phyloP scores from a whole-genome alignment of 37 sponge, comb jelly and placozoan genomes.

The Crambe crambe region DNA sequence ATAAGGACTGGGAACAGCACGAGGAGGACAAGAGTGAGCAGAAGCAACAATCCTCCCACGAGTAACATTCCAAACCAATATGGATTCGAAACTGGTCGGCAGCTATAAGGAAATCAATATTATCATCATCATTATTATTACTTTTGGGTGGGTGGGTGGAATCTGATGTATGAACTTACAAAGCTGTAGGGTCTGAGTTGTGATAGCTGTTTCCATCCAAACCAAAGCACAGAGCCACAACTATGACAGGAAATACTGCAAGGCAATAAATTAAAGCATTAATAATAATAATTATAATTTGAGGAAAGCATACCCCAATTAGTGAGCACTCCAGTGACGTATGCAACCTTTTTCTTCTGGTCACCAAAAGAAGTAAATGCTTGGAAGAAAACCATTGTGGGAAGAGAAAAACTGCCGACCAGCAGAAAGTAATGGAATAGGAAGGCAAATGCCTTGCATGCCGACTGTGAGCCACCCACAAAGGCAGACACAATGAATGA shows the following conservation, averaged over 20 bases:
- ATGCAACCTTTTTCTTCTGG: neutral
- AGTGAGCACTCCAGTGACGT: neutral
- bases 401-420: neutral
- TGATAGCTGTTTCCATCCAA: neutral
- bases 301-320: constrained; percentile 14
- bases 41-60: neutral
- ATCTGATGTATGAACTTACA: constrained; percentile 18
- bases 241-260: constrained; percentile 20
- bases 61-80: constrained; percentile 28
- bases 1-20: neutral
- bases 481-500: constrained; percentile 4
- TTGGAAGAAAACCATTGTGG: constrained; percentile 11
- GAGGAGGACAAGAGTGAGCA: constrained; percentile 6
- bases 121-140: too few relatives aligned
- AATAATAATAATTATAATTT: neutral
- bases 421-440: constrained; percentile 28
- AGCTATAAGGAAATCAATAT: neutral
- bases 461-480: neutral
- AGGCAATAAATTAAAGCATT: neutral
- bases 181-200: neutral
- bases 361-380: neutral
- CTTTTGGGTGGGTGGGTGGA: too few relatives aligned
- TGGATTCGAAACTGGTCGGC: constrained; percentile 12
- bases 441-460: neutral
- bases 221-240: neutral